These are phyloP conservation scores for Bombus waltoni DNA, from an alignment of 1,140 invertebrate genomes.

Conservation along the genomic window DNA sequence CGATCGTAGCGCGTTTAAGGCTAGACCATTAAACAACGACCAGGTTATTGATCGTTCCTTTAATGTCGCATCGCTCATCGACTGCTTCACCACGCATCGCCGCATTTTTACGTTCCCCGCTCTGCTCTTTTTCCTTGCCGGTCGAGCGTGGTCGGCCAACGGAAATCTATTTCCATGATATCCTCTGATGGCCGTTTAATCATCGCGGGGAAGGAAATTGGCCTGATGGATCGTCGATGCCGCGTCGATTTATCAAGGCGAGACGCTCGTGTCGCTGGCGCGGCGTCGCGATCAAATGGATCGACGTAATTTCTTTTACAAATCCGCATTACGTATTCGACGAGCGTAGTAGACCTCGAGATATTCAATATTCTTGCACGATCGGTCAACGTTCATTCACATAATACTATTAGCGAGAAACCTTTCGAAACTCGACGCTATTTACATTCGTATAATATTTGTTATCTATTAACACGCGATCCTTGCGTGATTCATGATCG, in stretches of 20 bases:
- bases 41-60: constrained; percentile 26
- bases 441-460: not conserved
- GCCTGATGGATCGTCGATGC: constrained; percentile 65
- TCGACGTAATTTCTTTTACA: constrained; percentile 29
- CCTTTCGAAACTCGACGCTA: not conserved
- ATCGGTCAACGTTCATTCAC: not conserved
- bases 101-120: not conserved
- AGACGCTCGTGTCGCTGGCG: constrained; percentile 15
- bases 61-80: constrained; percentile 28
- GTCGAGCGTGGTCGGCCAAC: not conserved
- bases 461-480: not conserved
- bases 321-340: constrained; percentile 8
- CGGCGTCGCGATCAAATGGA: constrained; percentile 23
- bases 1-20: not conserved
- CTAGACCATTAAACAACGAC: constrained; percentile 1
- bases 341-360: too few relatives aligned
- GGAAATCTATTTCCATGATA: constrained; percentile 37
- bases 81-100: constrained; percentile 7
- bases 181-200: constrained; percentile 29
- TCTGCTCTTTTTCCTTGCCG: not conserved
- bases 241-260: constrained; percentile 67
- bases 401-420: not conserved
- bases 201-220: constrained; percentile 51
- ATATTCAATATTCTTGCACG: constrained; percentile 1
- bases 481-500: not conserved